Conservation (phyloP, 2,113 vertebrate genomes). For the Gallinago jamesoni region DNA sequence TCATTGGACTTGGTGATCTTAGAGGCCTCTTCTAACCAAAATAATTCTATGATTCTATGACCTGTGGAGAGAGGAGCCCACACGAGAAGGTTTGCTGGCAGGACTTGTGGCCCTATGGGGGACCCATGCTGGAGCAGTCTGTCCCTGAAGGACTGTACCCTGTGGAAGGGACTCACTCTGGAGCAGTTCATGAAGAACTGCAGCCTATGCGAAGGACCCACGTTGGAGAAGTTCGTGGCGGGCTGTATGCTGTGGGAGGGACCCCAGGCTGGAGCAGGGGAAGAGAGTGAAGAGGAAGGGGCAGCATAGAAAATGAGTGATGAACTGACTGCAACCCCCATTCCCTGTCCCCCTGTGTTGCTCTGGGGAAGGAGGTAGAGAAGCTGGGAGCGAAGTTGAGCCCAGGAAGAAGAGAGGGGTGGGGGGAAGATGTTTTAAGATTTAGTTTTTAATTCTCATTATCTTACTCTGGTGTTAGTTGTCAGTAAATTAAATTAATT, state of each 20-base stretch:
- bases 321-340: neutral
- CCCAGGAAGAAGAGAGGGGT: neutral
- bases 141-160: neutral
- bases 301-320: neutral
- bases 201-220: neutral
- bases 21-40: neutral
- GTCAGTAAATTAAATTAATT: neutral
- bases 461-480: neutral
- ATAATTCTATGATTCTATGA: neutral
- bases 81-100: neutral
- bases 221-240: neutral
- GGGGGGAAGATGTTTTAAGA: neutral
- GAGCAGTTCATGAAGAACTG: neutral
- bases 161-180: neutral
- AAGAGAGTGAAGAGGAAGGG: neutral
- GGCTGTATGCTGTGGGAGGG: neutral
- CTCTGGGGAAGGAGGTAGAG: neutral
- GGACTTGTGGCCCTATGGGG: neutral
- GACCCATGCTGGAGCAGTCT: neutral
- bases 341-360: neutral
- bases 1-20: neutral
- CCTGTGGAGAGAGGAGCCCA: neutral
- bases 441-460: neutral
- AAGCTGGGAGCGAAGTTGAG: neutral
- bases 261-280: neutral